Evolutionary conservation across 1,140 invertebrate species (phyloP).

Genomic region (Aphidius gifuensis): DNA sequence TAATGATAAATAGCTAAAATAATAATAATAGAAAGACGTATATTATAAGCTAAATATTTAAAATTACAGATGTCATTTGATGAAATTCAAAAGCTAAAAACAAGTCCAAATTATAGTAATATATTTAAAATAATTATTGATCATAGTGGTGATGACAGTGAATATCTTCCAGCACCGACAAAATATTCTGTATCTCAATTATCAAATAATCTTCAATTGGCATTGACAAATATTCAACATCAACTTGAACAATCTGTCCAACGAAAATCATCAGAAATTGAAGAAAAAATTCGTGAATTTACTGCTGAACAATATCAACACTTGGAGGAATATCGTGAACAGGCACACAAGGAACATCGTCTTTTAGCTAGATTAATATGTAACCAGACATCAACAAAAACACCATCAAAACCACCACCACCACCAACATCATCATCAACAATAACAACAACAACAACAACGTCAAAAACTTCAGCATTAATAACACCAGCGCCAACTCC

Average conservation of each 20-base stretch:
- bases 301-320: slow-evolving; percentile 55
- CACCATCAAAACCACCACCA: too few species aligned
- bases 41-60: background rate
- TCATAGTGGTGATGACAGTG: slow-evolving; percentile 36
- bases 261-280: slow-evolving; percentile 47
- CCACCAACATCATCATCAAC: too few species aligned
- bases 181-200: slow-evolving; percentile 50
- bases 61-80: slow-evolving; percentile 38
- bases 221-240: slow-evolving; percentile 53
- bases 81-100: slow-evolving; percentile 45
- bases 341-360: slow-evolving; percentile 54
- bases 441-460: too few species aligned
- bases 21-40: slow-evolving; percentile 4
- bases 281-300: slow-evolving; percentile 55
- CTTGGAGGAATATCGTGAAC: slow-evolving; percentile 54
- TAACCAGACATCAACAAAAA: background rate
- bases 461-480: too few species aligned
- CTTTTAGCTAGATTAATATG: slow-evolving; percentile 42
- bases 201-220: slow-evolving; percentile 39
- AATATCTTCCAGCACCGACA: slow-evolving; percentile 37
- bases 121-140: slow-evolving; percentile 52
- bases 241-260: slow-evolving; percentile 53
- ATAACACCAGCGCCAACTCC: too few species aligned
- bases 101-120: slow-evolving; percentile 44
- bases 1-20: slow-evolving; percentile 23